Percentiles rank a stretch among this genome's conserved stretches.
Evolutionary conservation across 1,140 invertebrate genomes (phyloP).

Genomic region (Drosophila kurseongensis): DNA sequence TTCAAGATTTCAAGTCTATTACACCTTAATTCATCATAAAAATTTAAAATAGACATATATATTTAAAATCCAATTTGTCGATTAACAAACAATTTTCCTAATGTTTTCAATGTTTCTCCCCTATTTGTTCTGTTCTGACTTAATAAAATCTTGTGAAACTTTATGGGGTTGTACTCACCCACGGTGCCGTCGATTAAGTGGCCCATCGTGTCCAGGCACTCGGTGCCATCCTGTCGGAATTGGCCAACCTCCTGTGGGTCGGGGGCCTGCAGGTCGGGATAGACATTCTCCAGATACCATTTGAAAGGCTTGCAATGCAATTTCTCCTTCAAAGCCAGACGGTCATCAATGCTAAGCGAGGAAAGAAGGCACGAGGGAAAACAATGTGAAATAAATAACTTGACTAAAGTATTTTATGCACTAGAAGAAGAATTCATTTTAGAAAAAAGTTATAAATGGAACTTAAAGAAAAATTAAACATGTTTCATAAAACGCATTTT

Average conservation of each 20-base stretch:
- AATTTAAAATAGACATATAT: no score
- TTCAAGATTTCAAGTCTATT: no score
- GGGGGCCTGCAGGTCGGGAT: slow-evolving; percentile 95
- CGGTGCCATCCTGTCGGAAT: slow-evolving; percentile 91
- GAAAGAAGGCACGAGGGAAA: neutral
- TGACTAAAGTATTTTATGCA: slow-evolving; percentile 3
- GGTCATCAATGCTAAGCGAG: slow-evolving; percentile 91
- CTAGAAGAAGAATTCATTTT: neutral
- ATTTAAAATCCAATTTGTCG: no score
- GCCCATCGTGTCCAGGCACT: slow-evolving; percentile 97
- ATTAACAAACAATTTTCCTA: no score
- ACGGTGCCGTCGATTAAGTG: slow-evolving; percentile 94
- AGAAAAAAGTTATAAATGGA: neutral
- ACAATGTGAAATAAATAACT: slow-evolving; percentile 40
- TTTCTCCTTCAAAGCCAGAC: slow-evolving; percentile 91
- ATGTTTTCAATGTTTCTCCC: neutral
- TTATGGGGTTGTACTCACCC: slow-evolving; percentile 85
- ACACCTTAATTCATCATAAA: no score
- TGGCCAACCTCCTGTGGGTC: slow-evolving; percentile 86
- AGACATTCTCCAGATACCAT: slow-evolving; percentile 99
- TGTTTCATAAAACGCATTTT: no score
- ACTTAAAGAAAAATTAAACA: neutral
- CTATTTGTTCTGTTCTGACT: neutral
- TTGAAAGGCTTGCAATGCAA: slow-evolving; percentile 97
- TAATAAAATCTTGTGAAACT: neutral